A percentile compares a stretch with the other conserved stretches of the same genome.
Evolutionary conservation across 30 jellyfish, hydroid and myxozoan genomes (phyloP).

Genomic region (Cassiopea andromeda): DNA sequence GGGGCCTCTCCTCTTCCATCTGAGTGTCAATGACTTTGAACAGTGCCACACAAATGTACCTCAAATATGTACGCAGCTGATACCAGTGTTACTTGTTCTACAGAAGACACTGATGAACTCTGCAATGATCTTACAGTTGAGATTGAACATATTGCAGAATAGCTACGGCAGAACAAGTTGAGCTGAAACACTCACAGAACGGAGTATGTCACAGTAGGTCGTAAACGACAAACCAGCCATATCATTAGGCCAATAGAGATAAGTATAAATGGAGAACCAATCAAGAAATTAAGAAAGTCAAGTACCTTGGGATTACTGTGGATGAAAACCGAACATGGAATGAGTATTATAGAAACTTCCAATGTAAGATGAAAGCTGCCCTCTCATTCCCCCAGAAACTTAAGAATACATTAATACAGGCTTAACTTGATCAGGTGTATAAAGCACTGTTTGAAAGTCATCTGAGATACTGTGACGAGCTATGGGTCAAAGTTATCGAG

Average conservation of each 20-base stretch:
- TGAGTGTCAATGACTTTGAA: conserved; percentile 9
- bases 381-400: neutral
- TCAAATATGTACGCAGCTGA: conserved; percentile 8
- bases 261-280: too few species aligned
- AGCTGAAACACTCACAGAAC: neutral
- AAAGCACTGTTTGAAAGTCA: too few species aligned
- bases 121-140: neutral
- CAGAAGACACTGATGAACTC: neutral
- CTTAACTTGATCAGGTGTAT: neutral
- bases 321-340: neutral
- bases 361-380: neutral
- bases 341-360: neutral
- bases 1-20: conserved; percentile 10
- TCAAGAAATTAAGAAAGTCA: too few species aligned
- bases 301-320: too few species aligned
- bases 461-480: neutral
- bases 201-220: neutral
- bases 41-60: conserved; percentile 12
- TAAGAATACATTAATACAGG: neutral
- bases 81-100: neutral
- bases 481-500: neutral
- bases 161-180: neutral
- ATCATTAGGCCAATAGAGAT: too few species aligned
- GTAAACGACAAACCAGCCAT: too few species aligned
- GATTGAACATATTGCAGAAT: neutral